Base-by-base conservation (phyloP, 2,888 invertebrate genomes). In the Plagodis dolabraria region DNA sequence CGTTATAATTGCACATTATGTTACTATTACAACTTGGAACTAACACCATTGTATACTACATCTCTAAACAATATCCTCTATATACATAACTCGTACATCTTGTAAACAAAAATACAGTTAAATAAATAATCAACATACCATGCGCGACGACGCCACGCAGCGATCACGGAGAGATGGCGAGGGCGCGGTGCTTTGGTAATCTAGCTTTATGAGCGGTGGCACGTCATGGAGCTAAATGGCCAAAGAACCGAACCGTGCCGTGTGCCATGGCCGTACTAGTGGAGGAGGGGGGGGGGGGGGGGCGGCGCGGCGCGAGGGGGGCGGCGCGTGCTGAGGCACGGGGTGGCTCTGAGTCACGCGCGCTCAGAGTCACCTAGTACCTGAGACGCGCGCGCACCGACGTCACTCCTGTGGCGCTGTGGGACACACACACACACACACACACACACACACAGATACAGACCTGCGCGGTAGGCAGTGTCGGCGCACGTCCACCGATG, bases 321-420 rank as follows among this genome's bases (percentile, higher is more conserved):
- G 53, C 36, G 55, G 57, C 60, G 57, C 85, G 83, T 84, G 84
- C 81, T 84, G 85, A 92, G 93, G 90, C 86, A 93, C 93, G 76
- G 89, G 92, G 90, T 87, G 83, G 83, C 92, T 91, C 93, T 91
- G 93, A 93, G 93, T 87, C 82, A 77, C 70, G 74, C 77, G 76
- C 85, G 93, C 95, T 96, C 96, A 96, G 96, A 96, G 96, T 96
- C 96, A 96, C 96, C 96, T 95, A 96, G 96, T 96, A 96, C 96
- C 96, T 96, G 96, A 94, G 91, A 93, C 88, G 89, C 88, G 85
- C 85, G 94, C 54, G 63, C 52, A 48, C 60, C 49, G 64, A 7
- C 5, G 9, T 36, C 36, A 1, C 36, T 36, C 40, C 43, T 12
- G 11, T 11, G 2, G 11, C 4, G 43, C n/a, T n/a, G n/a, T n/a